Conservation (phyloP, 92 coral and sea anemone species). For the Palythoa caribaeorum region DNA sequence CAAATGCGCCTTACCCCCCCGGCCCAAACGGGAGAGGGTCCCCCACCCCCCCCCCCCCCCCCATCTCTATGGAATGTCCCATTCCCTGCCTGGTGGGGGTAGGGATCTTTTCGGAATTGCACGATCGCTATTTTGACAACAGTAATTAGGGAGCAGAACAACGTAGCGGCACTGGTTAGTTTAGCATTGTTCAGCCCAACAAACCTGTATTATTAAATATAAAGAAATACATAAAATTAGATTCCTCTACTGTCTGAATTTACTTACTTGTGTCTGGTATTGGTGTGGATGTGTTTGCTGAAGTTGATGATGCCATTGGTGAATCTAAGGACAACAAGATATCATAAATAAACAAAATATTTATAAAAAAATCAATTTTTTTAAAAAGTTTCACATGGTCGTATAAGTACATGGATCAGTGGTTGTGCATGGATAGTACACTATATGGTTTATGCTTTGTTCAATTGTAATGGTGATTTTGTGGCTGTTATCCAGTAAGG, state of each 20-base stretch:
- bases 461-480: constrained; percentile 12
- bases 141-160: constrained; percentile 11
- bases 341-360: constrained; percentile 25
- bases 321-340: constrained; percentile 20
- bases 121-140: constrained; percentile 3
- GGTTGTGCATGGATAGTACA: constrained; percentile 14
- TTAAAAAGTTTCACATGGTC: constrained; percentile 15
- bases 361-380: constrained; percentile 9
- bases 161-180: constrained; percentile 20
- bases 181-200: constrained; percentile 10
- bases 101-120: constrained; percentile 1
- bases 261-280: constrained; percentile 35
- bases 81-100: neutral
- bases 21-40: no score
- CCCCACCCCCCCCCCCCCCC: no score
- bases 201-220: constrained; percentile 19
- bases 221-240: constrained; percentile 31
- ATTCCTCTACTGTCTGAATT: constrained; percentile 13
- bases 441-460: constrained; percentile 1
- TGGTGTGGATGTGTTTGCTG: constrained; percentile 27
- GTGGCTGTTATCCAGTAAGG: constrained; percentile 28
- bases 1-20: no score
- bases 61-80: neutral
- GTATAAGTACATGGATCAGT: constrained; percentile 25
- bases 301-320: constrained; percentile 28